A percentile compares a stretch with the other conserved stretches of the same genome.
These are phyloP conservation scores for Platycercus adscitus DNA, from an alignment of 2,113 vertebrate species.

Conservation along the genomic window DNA sequence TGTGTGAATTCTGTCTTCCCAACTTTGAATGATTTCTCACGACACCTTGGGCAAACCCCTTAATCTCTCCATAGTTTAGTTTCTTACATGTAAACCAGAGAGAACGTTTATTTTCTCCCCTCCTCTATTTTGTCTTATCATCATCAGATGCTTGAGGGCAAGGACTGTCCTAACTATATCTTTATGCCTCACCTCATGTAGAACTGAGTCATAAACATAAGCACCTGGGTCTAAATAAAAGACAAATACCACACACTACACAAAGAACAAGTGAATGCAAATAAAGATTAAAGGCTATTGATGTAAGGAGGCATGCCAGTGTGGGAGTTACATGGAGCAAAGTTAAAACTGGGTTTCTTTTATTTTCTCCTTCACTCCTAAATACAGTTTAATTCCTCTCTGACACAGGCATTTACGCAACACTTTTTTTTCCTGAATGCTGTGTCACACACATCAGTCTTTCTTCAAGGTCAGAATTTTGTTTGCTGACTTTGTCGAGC, in stretches of 20 bases:
- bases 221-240: neutral
- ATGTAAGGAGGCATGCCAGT: neutral
- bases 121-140: neutral
- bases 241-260: neutral
- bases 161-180: neutral
- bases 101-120: neutral
- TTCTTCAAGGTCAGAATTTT: constrained; percentile 1
- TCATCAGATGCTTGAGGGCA: neutral
- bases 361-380: neutral
- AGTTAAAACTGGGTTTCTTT: neutral
- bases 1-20: neutral
- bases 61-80: neutral
- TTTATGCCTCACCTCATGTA: neutral
- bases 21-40: neutral
- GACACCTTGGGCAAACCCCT: neutral
- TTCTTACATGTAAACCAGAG: neutral
- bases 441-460: neutral
- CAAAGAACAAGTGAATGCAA: neutral
- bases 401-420: neutral
- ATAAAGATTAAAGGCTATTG: neutral
- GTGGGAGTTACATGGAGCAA: neutral
- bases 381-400: neutral
- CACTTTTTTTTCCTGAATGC: neutral
- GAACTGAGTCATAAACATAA: neutral
- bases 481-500: neutral